Evolutionary conservation across 2,797 vertebrate species (phyloP).

Genomic region (Microchirus variegatus): DNA sequence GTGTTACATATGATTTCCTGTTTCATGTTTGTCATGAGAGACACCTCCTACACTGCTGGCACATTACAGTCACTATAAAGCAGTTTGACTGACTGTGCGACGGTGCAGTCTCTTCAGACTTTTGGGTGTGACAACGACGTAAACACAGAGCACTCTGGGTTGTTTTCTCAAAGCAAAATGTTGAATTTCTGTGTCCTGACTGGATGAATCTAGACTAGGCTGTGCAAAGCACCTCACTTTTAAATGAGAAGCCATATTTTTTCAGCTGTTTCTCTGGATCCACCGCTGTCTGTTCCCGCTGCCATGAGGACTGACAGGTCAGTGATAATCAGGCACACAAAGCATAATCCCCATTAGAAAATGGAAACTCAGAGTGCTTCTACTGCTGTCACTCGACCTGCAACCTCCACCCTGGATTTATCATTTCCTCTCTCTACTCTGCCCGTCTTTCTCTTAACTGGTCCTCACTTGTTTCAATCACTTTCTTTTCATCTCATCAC

Average conservation of each 20-base stretch:
- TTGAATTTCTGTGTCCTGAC: no score
- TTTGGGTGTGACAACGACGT: slow-evolving; percentile 18
- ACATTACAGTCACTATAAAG: slow-evolving; percentile 17
- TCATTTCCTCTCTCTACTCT: slow-evolving; percentile 11
- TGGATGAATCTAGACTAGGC: no score
- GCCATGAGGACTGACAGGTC: no score
- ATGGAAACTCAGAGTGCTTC: slow-evolving; percentile 3
- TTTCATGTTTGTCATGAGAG: no score
- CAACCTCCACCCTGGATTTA: slow-evolving; percentile 34
- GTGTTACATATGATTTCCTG: slow-evolving; percentile 5
- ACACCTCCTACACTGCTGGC: slow-evolving; percentile 7
- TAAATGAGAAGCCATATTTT: no score
- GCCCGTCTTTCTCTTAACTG: slow-evolving; percentile 2
- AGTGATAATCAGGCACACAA: slow-evolving; percentile 40
- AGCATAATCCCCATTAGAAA: slow-evolving; percentile 79
- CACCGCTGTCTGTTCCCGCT: no score
- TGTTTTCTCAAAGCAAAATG: slow-evolving; percentile 14
- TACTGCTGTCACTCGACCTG: slow-evolving; percentile 66
- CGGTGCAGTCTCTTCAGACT: slow-evolving; percentile 26
- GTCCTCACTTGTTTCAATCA: slow-evolving; percentile 9
- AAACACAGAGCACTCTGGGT: background rate
- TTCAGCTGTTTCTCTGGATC: no score
- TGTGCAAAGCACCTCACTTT: no score
- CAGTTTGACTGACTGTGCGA: slow-evolving; percentile 19
- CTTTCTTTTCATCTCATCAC: background rate